phyloP scores from a whole-genome alignment of 2,888 invertebrate genomes.

The Apodemia zela region DNA sequence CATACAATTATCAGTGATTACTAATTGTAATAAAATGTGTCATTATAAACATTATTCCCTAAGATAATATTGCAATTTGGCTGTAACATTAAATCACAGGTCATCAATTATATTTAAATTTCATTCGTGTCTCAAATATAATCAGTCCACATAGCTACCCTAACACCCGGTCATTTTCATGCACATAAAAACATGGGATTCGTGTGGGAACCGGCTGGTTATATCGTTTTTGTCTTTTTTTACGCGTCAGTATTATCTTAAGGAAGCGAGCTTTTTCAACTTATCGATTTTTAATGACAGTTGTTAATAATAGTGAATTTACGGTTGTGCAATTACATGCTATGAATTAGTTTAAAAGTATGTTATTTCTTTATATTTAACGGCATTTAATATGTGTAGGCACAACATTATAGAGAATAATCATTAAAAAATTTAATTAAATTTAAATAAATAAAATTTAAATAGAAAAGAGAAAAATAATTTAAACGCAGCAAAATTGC shows the following conservation, averaged over 20 bases:
- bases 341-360: background rate
- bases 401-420: too few species aligned
- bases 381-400: background rate
- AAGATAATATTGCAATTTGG: too few species aligned
- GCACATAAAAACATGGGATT: conserved; percentile 48
- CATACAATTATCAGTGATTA: too few species aligned
- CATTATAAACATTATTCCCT: too few species aligned
- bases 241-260: conserved; percentile 36
- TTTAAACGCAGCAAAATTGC: too few species aligned
- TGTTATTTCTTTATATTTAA: background rate
- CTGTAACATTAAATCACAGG: too few species aligned
- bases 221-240: conserved; percentile 45
- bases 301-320: conserved; percentile 31
- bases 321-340: conserved; percentile 34
- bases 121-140: background rate
- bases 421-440: too few species aligned
- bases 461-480: too few species aligned
- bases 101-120: too few species aligned
- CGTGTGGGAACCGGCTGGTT: conserved; percentile 67
- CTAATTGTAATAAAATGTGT: too few species aligned
- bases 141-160: background rate
- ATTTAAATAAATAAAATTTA: too few species aligned
- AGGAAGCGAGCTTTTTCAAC: conserved; percentile 53
- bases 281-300: conserved; percentile 38
- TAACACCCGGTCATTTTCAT: conserved; percentile 36